Percentiles rank a stretch among this genome's conserved stretches.
Evolutionary conservation across 2,113 vertebrate species (phyloP).

Genomic region (Psilopogon haemacephalus): DNA sequence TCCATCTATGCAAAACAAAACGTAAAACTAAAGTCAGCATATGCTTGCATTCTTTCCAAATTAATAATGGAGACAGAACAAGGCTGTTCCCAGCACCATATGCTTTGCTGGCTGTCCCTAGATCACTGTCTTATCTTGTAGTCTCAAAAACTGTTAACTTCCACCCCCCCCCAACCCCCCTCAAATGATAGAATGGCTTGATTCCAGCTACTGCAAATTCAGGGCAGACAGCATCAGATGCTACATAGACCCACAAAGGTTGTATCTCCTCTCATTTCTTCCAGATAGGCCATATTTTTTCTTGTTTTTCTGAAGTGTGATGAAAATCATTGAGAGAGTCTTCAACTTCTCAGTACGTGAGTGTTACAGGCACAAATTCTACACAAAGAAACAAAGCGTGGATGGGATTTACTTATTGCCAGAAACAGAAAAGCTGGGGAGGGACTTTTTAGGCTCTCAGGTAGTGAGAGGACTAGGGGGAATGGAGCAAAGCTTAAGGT

Average conservation of each 20-base stretch:
- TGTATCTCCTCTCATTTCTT: not conserved
- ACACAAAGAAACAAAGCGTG: not conserved
- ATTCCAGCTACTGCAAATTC: not conserved
- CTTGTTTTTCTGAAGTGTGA: not conserved
- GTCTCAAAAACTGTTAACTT: not conserved
- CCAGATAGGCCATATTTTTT: not conserved
- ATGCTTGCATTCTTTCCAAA: not conserved
- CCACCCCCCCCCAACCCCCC: too few species aligned
- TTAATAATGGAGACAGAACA: slow-evolving; percentile 24
- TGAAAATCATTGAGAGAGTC: not conserved
- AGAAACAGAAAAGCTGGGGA: too few species aligned
- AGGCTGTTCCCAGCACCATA: not conserved
- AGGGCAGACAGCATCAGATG: not conserved
- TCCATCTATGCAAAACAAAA: not conserved
- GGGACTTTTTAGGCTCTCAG: too few species aligned
- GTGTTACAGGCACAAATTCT: not conserved
- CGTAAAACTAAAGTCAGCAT: slow-evolving; percentile 11
- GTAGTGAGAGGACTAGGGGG: too few species aligned
- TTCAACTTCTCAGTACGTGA: not conserved
- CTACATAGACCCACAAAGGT: not conserved
- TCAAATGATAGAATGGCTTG: not conserved
- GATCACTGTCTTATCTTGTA: not conserved
- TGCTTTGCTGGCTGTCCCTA: slow-evolving; percentile 2
- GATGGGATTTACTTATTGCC: not conserved
- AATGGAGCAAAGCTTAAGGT: too few species aligned